phyloP scores from a whole-genome alignment of 2,797 vertebrate genomes.

The Eremophila alpestris region DNA sequence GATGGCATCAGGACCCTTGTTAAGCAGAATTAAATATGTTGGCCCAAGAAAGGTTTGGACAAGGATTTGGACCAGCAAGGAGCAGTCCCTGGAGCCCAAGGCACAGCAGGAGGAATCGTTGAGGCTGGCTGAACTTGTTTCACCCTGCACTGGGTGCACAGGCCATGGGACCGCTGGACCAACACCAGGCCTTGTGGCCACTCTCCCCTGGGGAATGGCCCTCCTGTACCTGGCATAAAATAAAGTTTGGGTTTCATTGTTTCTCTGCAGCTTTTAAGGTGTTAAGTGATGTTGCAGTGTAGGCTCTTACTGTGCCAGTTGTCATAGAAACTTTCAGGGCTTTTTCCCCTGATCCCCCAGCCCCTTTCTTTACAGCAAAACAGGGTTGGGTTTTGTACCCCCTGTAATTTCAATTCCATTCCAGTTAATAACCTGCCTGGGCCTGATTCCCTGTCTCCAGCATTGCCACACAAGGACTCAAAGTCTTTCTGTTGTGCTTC shows the following conservation, averaged over 20 bases:
- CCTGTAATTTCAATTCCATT: neutral
- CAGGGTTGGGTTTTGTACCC: neutral
- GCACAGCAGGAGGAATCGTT: neutral
- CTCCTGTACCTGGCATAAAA: neutral
- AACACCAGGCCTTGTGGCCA: neutral
- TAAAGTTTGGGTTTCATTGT: neutral
- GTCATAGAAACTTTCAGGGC: conserved; percentile 58
- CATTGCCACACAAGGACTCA: neutral
- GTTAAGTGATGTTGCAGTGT: neutral
- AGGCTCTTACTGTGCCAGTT: conserved; percentile 12
- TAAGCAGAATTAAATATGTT: neutral
- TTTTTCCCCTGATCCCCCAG: conserved; percentile 4
- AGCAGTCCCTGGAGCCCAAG: neutral
- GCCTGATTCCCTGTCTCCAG: neutral
- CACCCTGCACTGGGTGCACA: neutral
- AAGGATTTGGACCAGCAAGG: neutral
- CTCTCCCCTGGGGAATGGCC: neutral
- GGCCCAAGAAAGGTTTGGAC: neutral
- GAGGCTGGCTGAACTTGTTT: neutral
- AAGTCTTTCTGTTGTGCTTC: neutral
- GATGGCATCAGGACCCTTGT: neutral
- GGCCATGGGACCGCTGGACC: neutral
- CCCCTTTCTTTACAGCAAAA: conserved; percentile 9
- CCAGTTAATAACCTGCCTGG: conserved; percentile 1
- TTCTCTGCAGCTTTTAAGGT: conserved; percentile 6